Evolutionary conservation across 2,888 invertebrate species (phyloP).

Genomic region (Slavum lentiscoides): DNA sequence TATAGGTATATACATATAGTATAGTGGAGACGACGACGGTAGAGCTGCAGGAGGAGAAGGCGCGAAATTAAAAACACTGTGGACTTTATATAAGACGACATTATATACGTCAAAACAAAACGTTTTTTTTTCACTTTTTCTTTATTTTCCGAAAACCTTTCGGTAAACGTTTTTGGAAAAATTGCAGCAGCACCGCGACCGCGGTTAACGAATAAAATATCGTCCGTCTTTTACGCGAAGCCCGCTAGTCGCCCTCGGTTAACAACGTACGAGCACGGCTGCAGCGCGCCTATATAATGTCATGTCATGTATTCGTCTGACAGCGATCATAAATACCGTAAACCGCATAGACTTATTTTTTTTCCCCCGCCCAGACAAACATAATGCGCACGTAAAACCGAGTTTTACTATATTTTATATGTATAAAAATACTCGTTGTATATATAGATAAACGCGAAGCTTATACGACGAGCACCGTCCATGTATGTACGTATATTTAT

Average conservation of each 20-base stretch:
- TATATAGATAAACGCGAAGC: not conserved
- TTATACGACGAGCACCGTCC: not conserved
- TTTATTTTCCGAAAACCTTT: not conserved
- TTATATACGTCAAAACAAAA: not conserved
- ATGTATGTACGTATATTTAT: not conserved
- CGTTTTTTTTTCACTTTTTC: not conserved
- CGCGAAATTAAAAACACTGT: conserved; percentile 22
- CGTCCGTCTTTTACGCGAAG: too few relatives aligned
- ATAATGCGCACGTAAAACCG: conserved; percentile 2
- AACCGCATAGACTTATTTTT: conserved; percentile 20
- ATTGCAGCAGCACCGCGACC: too few relatives aligned
- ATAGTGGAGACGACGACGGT: not conserved
- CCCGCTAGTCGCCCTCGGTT: not conserved
- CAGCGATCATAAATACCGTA: conserved; percentile 36
- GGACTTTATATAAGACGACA: not conserved
- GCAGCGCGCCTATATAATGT: not conserved
- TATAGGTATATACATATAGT: too few relatives aligned
- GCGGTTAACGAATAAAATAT: too few relatives aligned
- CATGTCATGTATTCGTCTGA: conserved; percentile 17
- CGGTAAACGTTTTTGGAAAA: not conserved
- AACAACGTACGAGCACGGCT: too few relatives aligned
- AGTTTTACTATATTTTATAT: not conserved
- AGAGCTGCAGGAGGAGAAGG: not conserved
- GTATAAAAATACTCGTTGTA: too few relatives aligned
- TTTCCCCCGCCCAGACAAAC: not conserved